phyloP scores from a whole-genome alignment of 2,888 invertebrate genomes.

The Ethmia dodecea region DNA sequence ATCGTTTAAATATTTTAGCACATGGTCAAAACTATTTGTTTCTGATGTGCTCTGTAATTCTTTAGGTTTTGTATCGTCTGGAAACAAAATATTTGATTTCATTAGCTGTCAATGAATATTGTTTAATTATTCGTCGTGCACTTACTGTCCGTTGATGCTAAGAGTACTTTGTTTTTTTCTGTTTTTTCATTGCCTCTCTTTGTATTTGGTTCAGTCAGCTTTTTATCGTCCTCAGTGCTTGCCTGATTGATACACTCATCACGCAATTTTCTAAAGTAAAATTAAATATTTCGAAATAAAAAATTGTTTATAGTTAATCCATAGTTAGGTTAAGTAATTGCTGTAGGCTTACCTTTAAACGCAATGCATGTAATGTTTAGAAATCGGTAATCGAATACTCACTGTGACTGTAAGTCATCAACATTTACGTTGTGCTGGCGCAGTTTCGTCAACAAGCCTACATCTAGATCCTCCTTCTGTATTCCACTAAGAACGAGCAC shows the following conservation, averaged over 20 bases:
- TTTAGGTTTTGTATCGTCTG: not conserved
- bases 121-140: not conserved
- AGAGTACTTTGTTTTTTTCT: not conserved
- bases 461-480: slow-evolving; percentile 60
- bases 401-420: slow-evolving; percentile 53
- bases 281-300: not conserved
- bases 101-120: not conserved
- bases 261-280: slow-evolving; percentile 10
- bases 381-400: slow-evolving; percentile 23
- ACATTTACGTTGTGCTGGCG: slow-evolving; percentile 53
- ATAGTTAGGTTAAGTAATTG: too few relatives aligned
- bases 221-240: not conserved
- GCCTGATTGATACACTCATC: slow-evolving; percentile 7
- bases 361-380: too few relatives aligned
- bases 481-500: slow-evolving; percentile 59
- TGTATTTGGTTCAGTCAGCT: not conserved
- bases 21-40: not conserved
- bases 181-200: not conserved
- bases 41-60: not conserved
- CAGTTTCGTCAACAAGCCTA: slow-evolving; percentile 47
- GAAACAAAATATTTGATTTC: not conserved
- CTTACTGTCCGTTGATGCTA: not conserved
- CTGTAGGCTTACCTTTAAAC: too few relatives aligned
- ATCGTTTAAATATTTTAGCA: not conserved
- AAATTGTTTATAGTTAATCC: too few relatives aligned